Evolutionary conservation across 2,113 vertebrate species (phyloP), one percentile per base, ranked within the genome.

Genomic region (Oostethus manadensis): DNA sequence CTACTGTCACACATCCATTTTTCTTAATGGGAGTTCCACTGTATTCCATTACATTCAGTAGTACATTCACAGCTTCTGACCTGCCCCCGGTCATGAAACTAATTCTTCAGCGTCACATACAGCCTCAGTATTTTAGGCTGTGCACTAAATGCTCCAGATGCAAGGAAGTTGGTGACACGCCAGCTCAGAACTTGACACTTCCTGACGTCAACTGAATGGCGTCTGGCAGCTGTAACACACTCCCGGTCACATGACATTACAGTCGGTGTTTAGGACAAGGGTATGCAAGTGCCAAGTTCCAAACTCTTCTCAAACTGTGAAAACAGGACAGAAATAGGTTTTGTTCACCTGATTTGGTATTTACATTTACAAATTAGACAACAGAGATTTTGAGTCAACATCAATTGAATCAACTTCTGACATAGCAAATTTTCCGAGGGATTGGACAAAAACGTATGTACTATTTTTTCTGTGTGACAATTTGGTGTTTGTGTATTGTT

Each of bases 161-260:
- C 53, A 15, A 14, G 33, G 35, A 55, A 55, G 35, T 55, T 55
- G 53, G 53, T 55, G 35, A 55, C 35, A 10, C 40, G 53, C 53
- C 53, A 55, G 35, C 11, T 15, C 16, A 13, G 35, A 55, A 55
- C 53, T 21, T 55, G 53, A 55, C 53, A 55, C 53, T 55, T 15
- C 29, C 17, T 6, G 18, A 54, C 51, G 51, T 54, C 35, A 55
- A 40, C 35, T 55, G 53, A 55, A 20, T 55, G 53, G 35, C 13
- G 53, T 55, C 53, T 40, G 40, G 35, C 53, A 55, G 53, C 53
- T 55, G 53, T 55, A 55, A 55, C 38, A 55, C 53, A 55, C 53
- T 29, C 40, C 53, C 35, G 20, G 35, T 11, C 53, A 21, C 33
- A 40, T 55, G 53, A 40, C 35, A 29, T 21, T n/a, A 54, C 17